These are phyloP conservation scores for Acanthoscelides obtectus DNA, from an alignment of 2,888 invertebrate species.

Conservation along the genomic window DNA sequence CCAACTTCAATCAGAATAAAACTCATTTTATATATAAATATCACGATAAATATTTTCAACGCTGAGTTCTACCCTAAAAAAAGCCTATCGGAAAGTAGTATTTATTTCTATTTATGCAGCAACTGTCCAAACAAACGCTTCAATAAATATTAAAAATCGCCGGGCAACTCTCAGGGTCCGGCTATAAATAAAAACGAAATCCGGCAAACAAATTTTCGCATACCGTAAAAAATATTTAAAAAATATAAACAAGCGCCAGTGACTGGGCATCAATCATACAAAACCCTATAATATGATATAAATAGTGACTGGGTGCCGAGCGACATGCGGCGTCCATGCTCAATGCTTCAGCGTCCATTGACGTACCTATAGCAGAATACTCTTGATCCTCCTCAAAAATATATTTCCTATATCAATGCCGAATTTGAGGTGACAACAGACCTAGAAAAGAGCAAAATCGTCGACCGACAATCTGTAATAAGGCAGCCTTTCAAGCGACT, in stretches of 20 bases:
- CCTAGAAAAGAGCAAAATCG: no score
- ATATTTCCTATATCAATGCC: no score
- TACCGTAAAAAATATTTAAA: slow-evolving; percentile 27
- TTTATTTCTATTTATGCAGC: slow-evolving; percentile 30
- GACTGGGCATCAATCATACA: slow-evolving; percentile 36
- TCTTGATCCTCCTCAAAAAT: no score
- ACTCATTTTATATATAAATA: not conserved
- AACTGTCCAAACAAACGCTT: slow-evolving; percentile 32
- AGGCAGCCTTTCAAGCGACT: no score
- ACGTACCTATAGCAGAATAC: no score
- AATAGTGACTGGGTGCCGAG: slow-evolving; percentile 18
- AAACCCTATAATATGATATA: slow-evolving; percentile 39
- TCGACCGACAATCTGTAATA: no score
- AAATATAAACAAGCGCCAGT: slow-evolving; percentile 13
- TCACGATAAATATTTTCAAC: not conserved
- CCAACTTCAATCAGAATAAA: not conserved
- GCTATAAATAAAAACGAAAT: slow-evolving; percentile 37
- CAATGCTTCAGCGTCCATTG: not conserved
- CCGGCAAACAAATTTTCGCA: slow-evolving; percentile 30
- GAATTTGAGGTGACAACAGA: no score
- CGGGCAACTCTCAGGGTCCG: slow-evolving; percentile 19
- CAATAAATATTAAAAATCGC: slow-evolving; percentile 37
- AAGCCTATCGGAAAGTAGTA: slow-evolving; percentile 26
- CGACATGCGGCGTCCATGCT: slow-evolving; percentile 6
- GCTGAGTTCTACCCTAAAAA: slow-evolving; percentile 10